Evolutionary conservation across 2,888 invertebrate species (phyloP), one percentile per base, ranked within the genome.

Genomic region (Danaus chrysippus): DNA sequence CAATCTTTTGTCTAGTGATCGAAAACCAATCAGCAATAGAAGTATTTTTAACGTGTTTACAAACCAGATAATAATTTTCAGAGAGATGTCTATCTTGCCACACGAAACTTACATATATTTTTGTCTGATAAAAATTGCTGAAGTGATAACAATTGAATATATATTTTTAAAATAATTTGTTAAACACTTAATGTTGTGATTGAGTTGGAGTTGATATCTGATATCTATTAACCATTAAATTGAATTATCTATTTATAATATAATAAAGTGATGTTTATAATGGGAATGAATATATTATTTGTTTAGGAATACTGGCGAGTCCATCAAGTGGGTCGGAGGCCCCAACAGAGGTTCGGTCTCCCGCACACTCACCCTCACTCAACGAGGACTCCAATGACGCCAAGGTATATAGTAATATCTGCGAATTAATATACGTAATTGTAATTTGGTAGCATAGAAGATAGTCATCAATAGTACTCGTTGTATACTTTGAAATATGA

Each of bases 301-400:
- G 53, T 54, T 49, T 68, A 87, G 87, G 86, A 23, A 87, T 86
- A 0, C 73, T 87, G 56, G 81, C 88, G 13, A 88, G 88, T 67
- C 88, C 86, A 9, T 86, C 88, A 56, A 85, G 86, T 64, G 88
- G 78, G 3, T 76, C 88, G 17, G 86, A 89, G 69, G 82, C 86
- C 2, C 84, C 86, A 0, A 62, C 74, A 55, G 83, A 83, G 19
- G 82, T 73, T 56, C 72, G 72, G 44, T 77, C 80, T 0, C 78
- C 81, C 0, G 73, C 23, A 34, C 23, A 34, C 23, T 84, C 84
- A 1, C 84, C 83, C 0, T 71, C 77, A 0, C 74, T 83, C 59
- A 87, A 87, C 56, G 90, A 90, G 0, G 90, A 90, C 74, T 89
- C 87, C 15, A 87, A 79, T 67, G 90, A 90, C 71, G 87, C 88